These are phyloP conservation scores for Epinotia demarniana DNA, from an alignment of 2,888 invertebrate genomes.

Conservation along the genomic window DNA sequence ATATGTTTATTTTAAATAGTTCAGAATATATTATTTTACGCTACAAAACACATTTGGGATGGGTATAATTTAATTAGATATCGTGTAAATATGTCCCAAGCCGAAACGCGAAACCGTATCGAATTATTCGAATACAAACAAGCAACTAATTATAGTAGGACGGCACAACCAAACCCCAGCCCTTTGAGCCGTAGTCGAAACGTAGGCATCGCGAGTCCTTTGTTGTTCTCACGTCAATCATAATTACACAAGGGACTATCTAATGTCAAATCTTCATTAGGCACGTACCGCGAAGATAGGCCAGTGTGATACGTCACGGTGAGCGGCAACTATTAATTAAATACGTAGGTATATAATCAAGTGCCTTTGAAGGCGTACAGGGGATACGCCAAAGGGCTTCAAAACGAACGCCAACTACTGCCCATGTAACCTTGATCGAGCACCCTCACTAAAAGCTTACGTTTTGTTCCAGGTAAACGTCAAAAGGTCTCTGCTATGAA, in stretches of 20 bases:
- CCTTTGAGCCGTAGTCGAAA: constrained; percentile 28
- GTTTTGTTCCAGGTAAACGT: constrained; percentile 70
- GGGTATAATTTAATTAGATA: constrained; percentile 31
- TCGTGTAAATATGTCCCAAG: constrained; percentile 14
- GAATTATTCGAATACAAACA: constrained; percentile 39
- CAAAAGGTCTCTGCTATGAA: constrained; percentile 63
- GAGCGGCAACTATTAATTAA: constrained; percentile 57
- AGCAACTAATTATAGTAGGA: constrained; percentile 34
- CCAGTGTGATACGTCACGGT: constrained; percentile 54
- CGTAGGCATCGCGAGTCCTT: constrained; percentile 48
- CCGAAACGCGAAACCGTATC: constrained; percentile 15
- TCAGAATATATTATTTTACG: constrained; percentile 19
- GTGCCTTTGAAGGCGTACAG: constrained; percentile 46
- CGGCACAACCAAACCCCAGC: constrained; percentile 30
- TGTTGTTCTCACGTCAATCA: constrained; percentile 50
- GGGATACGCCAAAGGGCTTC: constrained; percentile 38
- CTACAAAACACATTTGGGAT: constrained; percentile 7
- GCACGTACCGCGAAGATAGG: constrained; percentile 54
- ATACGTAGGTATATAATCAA: constrained; percentile 38
- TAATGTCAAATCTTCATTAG: constrained; percentile 56
- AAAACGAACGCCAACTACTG: constrained; percentile 42
- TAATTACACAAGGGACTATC: constrained; percentile 56
- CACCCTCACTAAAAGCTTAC: constrained; percentile 42
- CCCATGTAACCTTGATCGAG: constrained; percentile 34
- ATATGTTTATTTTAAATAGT: constrained; percentile 22